phyloP scores from a whole-genome alignment of 2,888 invertebrate species.

The Capitulum mitella region DNA sequence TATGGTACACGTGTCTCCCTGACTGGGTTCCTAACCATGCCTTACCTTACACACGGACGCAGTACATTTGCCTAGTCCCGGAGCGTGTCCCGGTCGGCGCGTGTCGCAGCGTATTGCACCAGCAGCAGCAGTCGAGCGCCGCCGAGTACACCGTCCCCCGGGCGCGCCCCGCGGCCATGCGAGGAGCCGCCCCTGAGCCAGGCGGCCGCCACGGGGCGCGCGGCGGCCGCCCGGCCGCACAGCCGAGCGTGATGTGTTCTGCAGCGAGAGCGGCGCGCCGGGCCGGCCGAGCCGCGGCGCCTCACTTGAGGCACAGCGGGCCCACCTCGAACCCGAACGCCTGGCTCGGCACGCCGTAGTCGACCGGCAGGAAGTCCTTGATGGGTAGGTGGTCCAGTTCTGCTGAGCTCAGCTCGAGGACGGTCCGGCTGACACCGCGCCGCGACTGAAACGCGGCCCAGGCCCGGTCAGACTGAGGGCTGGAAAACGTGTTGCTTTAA shows the following conservation, averaged over 20 bases:
- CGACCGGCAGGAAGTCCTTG: conserved; percentile 70
- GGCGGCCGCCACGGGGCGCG: not conserved
- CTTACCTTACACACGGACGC: not conserved
- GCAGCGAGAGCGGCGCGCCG: not conserved
- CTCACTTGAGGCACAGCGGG: conserved; percentile 62
- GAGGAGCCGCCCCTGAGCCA: not conserved
- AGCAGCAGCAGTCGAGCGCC: not conserved
- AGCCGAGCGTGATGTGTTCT: conserved; percentile 5
- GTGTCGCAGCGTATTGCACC: not conserved
- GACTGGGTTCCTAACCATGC: not conserved
- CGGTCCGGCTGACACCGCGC: not conserved
- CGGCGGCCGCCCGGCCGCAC: not conserved
- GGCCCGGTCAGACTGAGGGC: not conserved
- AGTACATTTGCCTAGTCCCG: not conserved
- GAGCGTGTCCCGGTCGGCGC: no score
- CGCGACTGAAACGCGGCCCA: not conserved
- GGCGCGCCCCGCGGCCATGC: not conserved
- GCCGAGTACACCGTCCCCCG: not conserved
- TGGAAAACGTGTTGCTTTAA: no score
- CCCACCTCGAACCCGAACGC: conserved; percentile 78
- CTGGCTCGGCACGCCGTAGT: conserved; percentile 69
- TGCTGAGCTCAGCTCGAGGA: not conserved
- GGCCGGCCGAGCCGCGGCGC: not conserved
- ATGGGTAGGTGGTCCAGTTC: conserved; percentile 54
- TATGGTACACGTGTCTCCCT: not conserved